Percentiles rank a stretch among this genome's conserved stretches.
These are phyloP conservation scores for Rhyacophila evoluta DNA, from an alignment of 2,888 invertebrate genomes.

Conservation along the genomic window DNA sequence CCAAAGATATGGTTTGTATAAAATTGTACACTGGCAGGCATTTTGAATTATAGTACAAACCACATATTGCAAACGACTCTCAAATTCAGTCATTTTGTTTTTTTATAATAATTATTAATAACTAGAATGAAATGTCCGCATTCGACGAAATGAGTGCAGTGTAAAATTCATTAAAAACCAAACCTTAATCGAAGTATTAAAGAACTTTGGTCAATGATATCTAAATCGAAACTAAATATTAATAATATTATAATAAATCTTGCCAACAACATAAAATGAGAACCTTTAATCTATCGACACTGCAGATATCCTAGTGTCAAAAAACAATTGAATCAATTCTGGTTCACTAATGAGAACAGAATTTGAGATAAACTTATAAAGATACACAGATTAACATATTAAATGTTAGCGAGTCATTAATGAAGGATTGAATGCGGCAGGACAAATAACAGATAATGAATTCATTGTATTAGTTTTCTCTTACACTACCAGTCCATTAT, in stretches of 20 bases:
- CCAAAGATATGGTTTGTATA: not conserved
- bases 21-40: not conserved
- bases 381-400: not conserved
- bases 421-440: not conserved
- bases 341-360: not conserved
- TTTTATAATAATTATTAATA: not conserved
- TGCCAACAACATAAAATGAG: slow-evolving; percentile 20
- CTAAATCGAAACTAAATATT: slow-evolving; percentile 41
- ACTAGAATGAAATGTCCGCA: not conserved
- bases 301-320: too few relatives aligned
- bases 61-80: not conserved
- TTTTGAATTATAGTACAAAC: not conserved
- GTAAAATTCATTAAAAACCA: not conserved
- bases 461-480: not conserved
- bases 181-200: slow-evolving; percentile 49
- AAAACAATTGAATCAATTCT: not conserved
- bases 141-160: not conserved
- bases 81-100: not conserved
- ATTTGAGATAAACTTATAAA: not conserved
- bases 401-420: not conserved
- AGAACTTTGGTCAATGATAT: slow-evolving; percentile 53
- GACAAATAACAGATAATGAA: too few relatives aligned
- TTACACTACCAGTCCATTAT: slow-evolving; percentile 22
- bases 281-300: slow-evolving; percentile 30
- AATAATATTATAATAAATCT: slow-evolving; percentile 2